Percentiles rank a stretch among this genome's conserved stretches.
These are phyloP conservation scores for Periparus ater DNA, from an alignment of 2,797 vertebrate genomes.

Conservation along the genomic window DNA sequence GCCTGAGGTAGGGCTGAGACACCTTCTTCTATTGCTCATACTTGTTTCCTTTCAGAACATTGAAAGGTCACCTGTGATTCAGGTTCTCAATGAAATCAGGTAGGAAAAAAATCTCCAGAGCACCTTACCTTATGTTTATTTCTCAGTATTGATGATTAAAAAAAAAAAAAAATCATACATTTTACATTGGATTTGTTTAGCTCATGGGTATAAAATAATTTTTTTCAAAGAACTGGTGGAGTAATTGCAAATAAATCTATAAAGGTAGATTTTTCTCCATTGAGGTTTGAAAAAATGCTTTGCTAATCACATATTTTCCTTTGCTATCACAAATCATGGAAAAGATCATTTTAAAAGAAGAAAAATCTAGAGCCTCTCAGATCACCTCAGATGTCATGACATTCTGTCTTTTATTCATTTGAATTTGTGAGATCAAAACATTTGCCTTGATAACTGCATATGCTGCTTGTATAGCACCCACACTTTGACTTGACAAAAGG, in stretches of 20 bases:
- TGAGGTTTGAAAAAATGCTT: background rate
- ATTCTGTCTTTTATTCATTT: background rate
- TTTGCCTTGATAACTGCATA: background rate
- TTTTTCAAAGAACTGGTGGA: background rate
- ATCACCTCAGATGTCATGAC: background rate
- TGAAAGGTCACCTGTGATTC: background rate
- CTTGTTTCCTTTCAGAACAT: background rate
- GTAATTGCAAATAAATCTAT: background rate
- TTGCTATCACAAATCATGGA: background rate
- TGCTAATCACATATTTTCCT: background rate
- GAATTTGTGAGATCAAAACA: background rate
- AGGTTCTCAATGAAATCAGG: background rate
- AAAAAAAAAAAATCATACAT: background rate
- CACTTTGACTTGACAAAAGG: background rate
- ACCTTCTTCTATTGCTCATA: background rate
- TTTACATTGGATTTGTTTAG: background rate
- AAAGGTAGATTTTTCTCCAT: background rate
- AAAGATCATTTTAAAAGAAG: background rate
- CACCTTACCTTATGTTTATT: background rate
- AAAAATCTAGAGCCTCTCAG: background rate
- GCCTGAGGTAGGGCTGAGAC: background rate
- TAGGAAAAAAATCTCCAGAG: background rate
- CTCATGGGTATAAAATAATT: background rate
- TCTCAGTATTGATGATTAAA: background rate
- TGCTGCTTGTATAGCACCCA: background rate